Percentiles rank a stretch among this genome's conserved stretches.
These are phyloP conservation scores for Phortica okadai DNA, from an alignment of 2,888 invertebrate genomes.

Conservation along the genomic window DNA sequence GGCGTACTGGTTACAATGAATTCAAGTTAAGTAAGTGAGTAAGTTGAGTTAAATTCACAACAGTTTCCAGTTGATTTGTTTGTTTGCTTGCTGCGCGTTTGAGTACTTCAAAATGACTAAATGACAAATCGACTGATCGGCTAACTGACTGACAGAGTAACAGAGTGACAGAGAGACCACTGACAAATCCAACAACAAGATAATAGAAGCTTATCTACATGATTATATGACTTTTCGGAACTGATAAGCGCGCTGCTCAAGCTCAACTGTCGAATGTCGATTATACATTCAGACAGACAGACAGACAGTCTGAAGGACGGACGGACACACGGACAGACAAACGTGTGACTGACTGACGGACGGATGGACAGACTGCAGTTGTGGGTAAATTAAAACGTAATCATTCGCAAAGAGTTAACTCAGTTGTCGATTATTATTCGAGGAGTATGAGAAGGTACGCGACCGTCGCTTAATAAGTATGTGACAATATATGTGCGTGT, in stretches of 20 bases:
- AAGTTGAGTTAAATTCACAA: slow-evolving; percentile 23
- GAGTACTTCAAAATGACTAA: not conserved
- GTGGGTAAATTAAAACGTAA: slow-evolving; percentile 68
- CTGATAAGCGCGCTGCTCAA: slow-evolving; percentile 48
- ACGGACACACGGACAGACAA: slow-evolving; percentile 50
- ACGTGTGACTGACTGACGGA: slow-evolving; percentile 44
- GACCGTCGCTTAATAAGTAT: not conserved
- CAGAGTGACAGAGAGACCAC: slow-evolving; percentile 10
- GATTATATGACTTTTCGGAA: slow-evolving; percentile 65
- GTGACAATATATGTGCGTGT: not conserved
- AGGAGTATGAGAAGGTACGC: not conserved
- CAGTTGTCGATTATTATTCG: slow-evolving; percentile 11
- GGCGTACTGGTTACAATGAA: not conserved
- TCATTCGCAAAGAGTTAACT: slow-evolving; percentile 61
- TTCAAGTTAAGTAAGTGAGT: not conserved
- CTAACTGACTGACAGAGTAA: slow-evolving; percentile 2
- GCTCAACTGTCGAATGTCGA: slow-evolving; percentile 28
- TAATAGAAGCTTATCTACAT: slow-evolving; percentile 35
- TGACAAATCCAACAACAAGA: slow-evolving; percentile 19
- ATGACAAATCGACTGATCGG: not conserved
- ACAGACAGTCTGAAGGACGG: slow-evolving; percentile 44
- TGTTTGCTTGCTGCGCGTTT: slow-evolving; percentile 13
- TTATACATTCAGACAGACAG: slow-evolving; percentile 47
- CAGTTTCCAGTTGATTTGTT: slow-evolving; percentile 3
- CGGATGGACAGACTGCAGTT: slow-evolving; percentile 47